Conservation (phyloP, 2,888 invertebrate species). For the Torymus tubicola region DNA sequence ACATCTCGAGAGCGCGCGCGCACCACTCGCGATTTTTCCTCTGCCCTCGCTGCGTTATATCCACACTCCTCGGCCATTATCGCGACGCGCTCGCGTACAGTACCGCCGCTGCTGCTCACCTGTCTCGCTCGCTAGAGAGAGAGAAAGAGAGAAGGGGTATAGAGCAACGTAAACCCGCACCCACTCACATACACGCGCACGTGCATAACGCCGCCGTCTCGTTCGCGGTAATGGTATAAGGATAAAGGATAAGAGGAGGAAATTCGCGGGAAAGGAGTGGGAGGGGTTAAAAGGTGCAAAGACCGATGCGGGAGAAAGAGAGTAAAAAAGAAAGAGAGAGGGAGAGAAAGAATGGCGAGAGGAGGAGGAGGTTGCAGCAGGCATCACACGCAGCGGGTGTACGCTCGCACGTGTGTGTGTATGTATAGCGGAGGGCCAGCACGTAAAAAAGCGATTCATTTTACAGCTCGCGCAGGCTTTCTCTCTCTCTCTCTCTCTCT, state of each 20-base stretch:
- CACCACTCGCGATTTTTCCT: conserved; percentile 21
- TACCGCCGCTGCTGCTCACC: background rate
- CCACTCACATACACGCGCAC: background rate
- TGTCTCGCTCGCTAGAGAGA: background rate
- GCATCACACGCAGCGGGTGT: background rate
- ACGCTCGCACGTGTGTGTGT: too few relatives aligned
- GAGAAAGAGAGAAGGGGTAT: too few relatives aligned
- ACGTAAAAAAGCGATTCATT: conserved; percentile 66
- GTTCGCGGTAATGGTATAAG: conserved; percentile 16
- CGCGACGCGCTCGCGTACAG: background rate
- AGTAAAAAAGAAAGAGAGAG: background rate
- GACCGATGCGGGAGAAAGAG: conserved; percentile 13
- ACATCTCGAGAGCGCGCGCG: background rate
- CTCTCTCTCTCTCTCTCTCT: conserved; percentile 48
- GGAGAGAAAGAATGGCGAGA: background rate
- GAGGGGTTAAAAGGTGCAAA: conserved; percentile 9
- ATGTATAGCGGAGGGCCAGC: conserved; percentile 51
- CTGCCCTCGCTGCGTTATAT: conserved; percentile 7
- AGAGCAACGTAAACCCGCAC: conserved; percentile 3
- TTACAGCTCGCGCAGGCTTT: conserved; percentile 43
- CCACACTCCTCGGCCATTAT: conserved; percentile 21
- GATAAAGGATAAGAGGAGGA: conserved; percentile 37
- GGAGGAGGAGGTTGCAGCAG: background rate
- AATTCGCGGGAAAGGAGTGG: conserved; percentile 25
- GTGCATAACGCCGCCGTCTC: background rate